Percentiles rank a stretch among this genome's conserved stretches.
These are phyloP conservation scores for Neomorphus geoffroyi DNA, from an alignment of 2,797 vertebrate genomes.

Conservation along the genomic window DNA sequence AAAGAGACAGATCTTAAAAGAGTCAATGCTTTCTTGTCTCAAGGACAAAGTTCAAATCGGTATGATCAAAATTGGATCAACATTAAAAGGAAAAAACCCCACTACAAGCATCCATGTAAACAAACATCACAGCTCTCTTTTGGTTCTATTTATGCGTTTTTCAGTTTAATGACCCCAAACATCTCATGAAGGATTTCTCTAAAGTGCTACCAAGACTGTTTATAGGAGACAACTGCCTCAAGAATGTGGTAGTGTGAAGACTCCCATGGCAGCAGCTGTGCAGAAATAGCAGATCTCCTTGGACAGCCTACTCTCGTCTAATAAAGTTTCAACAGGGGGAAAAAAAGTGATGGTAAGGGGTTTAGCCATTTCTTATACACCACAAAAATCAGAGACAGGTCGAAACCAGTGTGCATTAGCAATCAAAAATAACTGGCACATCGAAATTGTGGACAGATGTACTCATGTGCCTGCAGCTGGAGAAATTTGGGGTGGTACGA, in stretches of 20 bases:
- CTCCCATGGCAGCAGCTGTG: conserved; percentile 23
- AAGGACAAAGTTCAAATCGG: conserved; percentile 13
- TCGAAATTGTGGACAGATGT: background rate
- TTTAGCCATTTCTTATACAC: background rate
- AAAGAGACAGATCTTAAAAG: background rate
- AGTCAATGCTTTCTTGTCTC: conserved; percentile 12
- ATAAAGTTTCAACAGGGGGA: background rate
- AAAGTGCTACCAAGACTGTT: conserved; percentile 51
- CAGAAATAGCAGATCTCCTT: background rate
- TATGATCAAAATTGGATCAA: conserved; percentile 24
- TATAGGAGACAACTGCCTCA: conserved; percentile 40
- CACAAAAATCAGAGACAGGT: background rate
- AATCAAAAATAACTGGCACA: background rate
- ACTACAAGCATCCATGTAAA: conserved; percentile 33
- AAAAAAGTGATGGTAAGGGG: background rate
- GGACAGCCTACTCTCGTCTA: background rate
- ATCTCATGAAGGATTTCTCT: conserved; percentile 21
- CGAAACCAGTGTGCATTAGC: background rate
- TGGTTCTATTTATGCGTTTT: conserved; percentile 48
- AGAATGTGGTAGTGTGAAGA: conserved; percentile 42
- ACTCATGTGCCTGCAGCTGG: background rate
- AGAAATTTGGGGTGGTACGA: background rate
- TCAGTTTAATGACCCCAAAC: conserved; percentile 50
- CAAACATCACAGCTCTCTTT: conserved; percentile 46
- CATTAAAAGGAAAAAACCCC: conserved; percentile 4